phyloP scores from a whole-genome alignment of 2,888 invertebrate species.

The Philereme vetulata region DNA sequence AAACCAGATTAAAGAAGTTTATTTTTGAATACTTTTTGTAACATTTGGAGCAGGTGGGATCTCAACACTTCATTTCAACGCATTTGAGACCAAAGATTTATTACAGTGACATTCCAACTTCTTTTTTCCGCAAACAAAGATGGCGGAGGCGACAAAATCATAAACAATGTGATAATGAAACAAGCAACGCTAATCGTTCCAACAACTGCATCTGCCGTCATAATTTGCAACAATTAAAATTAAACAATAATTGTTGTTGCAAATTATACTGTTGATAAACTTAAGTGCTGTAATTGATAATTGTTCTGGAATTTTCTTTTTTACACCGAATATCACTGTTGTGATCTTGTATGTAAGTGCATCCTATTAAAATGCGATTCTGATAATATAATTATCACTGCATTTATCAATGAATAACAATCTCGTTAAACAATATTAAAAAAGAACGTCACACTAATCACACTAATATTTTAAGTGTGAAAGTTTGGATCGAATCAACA shows the following conservation, averaged over 20 bases:
- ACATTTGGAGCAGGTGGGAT: neutral
- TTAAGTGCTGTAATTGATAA: conserved; percentile 29
- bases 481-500: no score
- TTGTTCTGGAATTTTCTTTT: conserved; percentile 21
- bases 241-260: conserved; percentile 23
- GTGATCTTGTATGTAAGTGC: conserved; percentile 10
- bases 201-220: conserved; percentile 15
- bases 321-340: conserved; percentile 4
- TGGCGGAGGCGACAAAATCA: conserved; percentile 10
- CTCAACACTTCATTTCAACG: neutral
- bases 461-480: no score
- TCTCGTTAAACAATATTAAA: no score
- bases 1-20: no score
- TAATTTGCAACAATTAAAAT: conserved; percentile 30
- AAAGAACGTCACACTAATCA: no score
- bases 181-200: conserved; percentile 17
- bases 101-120: neutral
- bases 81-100: neutral
- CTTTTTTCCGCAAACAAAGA: conserved; percentile 1
- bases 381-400: neutral
- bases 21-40: neutral
- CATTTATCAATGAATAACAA: no score
- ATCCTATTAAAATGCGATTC: neutral
- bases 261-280: conserved; percentile 11
- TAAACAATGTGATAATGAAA: conserved; percentile 12